Percentiles rank a stretch among this genome's conserved stretches.
Conservation (phyloP, 2,888 invertebrate genomes). For the Hirtodrosophila confusa region DNA sequence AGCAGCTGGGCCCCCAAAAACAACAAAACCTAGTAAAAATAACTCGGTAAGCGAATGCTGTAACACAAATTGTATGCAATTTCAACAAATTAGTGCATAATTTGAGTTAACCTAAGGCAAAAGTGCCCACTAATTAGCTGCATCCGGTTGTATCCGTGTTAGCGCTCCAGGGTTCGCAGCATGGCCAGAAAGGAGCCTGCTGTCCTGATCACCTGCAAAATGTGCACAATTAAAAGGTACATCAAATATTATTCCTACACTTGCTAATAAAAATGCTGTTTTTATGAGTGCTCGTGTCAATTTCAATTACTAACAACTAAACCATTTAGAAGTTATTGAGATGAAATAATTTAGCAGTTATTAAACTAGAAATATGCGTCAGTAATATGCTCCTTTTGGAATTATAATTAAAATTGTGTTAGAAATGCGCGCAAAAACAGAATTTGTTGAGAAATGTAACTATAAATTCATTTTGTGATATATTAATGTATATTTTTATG, state of each 20-base stretch:
- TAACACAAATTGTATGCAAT: constrained; percentile 32
- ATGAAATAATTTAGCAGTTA: no score
- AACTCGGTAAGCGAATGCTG: not conserved
- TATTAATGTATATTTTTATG: no score
- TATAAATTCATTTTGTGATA: no score
- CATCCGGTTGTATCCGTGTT: constrained; percentile 9
- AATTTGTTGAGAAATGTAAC: no score
- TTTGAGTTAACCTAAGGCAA: constrained; percentile 31
- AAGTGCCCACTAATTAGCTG: constrained; percentile 41
- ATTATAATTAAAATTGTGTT: no score
- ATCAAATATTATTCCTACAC: constrained; percentile 6
- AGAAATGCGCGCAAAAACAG: no score
- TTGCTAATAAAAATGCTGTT: constrained; percentile 3
- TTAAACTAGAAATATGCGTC: no score
- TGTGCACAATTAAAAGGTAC: not conserved
- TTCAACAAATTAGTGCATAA: constrained; percentile 50
- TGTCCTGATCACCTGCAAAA: constrained; percentile 28
- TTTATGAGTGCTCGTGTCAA: not conserved
- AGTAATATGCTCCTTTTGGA: no score
- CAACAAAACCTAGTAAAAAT: not conserved
- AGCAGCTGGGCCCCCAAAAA: constrained; percentile 19
- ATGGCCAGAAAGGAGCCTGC: constrained; percentile 40
- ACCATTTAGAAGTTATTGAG: not conserved
- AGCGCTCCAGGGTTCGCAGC: constrained; percentile 33
- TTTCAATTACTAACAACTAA: not conserved